Evolutionary conservation across 2,797 vertebrate species (phyloP).

Genomic region (Artibeus lituratus): DNA sequence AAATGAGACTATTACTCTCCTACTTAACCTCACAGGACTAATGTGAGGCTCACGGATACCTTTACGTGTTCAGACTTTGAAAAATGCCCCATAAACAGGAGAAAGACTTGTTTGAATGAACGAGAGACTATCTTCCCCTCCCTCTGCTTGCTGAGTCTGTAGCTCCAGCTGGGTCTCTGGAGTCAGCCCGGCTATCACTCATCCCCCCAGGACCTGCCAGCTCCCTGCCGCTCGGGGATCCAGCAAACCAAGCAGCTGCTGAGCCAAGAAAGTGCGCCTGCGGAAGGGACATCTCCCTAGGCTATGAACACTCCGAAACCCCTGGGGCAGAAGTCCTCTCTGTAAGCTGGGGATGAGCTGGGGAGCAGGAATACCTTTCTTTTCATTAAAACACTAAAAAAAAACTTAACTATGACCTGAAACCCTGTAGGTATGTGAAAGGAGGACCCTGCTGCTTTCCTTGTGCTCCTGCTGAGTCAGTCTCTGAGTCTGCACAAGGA

Average conservation of each 20-base stretch:
- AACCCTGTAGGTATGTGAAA: neutral
- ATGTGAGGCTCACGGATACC: neutral
- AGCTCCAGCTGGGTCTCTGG: neutral
- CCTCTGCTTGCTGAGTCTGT: neutral
- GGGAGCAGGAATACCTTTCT: neutral
- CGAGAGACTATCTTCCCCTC: neutral
- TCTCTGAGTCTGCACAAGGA: neutral
- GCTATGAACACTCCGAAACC: neutral
- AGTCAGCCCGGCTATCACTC: neutral
- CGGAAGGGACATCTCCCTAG: neutral
- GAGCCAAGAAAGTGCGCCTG: neutral
- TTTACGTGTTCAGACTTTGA: neutral
- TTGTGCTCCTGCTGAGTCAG: slow-evolving; percentile 6
- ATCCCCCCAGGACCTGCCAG: neutral
- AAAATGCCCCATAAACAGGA: neutral
- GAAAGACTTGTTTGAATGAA: neutral
- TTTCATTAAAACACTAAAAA: slow-evolving; percentile 18
- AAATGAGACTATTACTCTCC: neutral
- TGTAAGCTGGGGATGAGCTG: neutral
- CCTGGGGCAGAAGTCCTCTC: neutral
- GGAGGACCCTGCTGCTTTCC: neutral
- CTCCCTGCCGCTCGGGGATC: neutral
- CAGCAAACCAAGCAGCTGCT: neutral
- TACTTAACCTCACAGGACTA: neutral
- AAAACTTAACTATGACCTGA: neutral